Evolutionary conservation across 2,797 vertebrate genomes (phyloP).

Genomic region (Xerus rutilus): DNA sequence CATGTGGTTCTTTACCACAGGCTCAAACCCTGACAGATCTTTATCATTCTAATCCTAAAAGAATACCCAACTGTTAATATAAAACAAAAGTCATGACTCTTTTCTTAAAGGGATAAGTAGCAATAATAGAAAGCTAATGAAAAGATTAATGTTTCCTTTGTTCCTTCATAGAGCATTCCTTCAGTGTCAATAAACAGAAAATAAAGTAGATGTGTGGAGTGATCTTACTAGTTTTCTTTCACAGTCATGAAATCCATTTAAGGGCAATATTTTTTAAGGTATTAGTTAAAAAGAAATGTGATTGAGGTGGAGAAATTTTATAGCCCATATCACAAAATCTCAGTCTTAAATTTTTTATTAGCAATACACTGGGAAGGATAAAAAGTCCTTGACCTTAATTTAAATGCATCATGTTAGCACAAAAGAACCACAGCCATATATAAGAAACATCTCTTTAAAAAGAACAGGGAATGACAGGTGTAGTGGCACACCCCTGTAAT

Average conservation of each 20-base stretch:
- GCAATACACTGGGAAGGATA: not conserved
- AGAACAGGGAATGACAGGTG: not conserved
- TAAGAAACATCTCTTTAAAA: conserved; percentile 47
- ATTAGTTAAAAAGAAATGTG: conserved; percentile 30
- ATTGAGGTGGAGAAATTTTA: conserved; percentile 6
- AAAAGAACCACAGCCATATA: not conserved
- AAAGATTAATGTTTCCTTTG: conserved; percentile 2
- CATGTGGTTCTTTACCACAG: not conserved
- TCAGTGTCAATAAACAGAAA: not conserved
- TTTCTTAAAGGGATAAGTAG: not conserved
- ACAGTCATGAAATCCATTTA: conserved; percentile 19
- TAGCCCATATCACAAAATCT: conserved; percentile 45
- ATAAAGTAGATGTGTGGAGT: not conserved
- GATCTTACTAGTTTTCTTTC: conserved; percentile 1
- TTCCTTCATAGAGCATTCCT: not conserved
- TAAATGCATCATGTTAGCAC: conserved; percentile 9
- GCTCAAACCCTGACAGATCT: conserved; percentile 45
- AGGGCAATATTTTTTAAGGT: conserved; percentile 22
- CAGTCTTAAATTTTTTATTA: not conserved
- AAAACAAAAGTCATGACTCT: not conserved
- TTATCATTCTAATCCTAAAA: not conserved
- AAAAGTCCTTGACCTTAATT: fast-evolving
- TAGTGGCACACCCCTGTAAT: too few relatives aligned
- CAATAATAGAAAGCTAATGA: not conserved
- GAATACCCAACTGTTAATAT: not conserved